phyloP scores from a whole-genome alignment of 37 sponge, comb jelly and placozoan species.

The Spongilla lacustris region DNA sequence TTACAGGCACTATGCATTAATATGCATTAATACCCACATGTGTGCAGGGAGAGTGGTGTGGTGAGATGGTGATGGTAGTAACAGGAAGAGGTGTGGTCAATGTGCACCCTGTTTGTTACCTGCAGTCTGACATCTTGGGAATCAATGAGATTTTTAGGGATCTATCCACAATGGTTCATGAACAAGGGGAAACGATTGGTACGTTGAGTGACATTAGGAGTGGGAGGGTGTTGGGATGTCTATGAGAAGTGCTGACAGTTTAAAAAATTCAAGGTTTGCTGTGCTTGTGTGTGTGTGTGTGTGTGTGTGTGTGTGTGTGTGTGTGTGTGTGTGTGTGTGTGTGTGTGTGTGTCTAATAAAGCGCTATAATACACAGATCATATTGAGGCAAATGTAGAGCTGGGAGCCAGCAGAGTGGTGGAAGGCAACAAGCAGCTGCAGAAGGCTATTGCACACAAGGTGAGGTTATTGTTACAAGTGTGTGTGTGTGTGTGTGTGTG shows the following conservation, averaged over 20 bases:
- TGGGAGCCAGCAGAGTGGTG: conserved; percentile 49
- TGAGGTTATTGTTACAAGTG: too few species aligned
- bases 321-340: neutral
- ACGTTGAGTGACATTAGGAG: neutral
- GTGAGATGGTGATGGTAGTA: too few species aligned
- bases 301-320: too few species aligned
- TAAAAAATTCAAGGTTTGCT: too few species aligned
- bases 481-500: too few species aligned
- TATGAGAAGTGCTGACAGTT: too few species aligned
- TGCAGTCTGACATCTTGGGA: conserved; percentile 80
- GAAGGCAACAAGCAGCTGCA: conserved; percentile 68
- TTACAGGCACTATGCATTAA: too few species aligned
- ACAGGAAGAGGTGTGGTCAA: too few species aligned
- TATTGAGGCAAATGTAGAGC: conserved; percentile 84
- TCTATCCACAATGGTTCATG: conserved; percentile 85
- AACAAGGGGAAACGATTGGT: conserved; percentile 94
- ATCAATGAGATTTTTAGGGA: conserved; percentile 92
- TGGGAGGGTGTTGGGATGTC: too few species aligned
- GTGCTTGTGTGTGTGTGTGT: too few species aligned
- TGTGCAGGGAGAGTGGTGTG: neutral
- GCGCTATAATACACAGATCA: conserved; percentile 35
- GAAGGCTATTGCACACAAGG: conserved; percentile 71
- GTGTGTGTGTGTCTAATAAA: neutral
- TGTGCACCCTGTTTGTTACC: neutral
- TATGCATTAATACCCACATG: too few species aligned